These are phyloP conservation scores for Acromyrmex heyeri DNA, from an alignment of 1,140 invertebrate species.

Conservation along the genomic window DNA sequence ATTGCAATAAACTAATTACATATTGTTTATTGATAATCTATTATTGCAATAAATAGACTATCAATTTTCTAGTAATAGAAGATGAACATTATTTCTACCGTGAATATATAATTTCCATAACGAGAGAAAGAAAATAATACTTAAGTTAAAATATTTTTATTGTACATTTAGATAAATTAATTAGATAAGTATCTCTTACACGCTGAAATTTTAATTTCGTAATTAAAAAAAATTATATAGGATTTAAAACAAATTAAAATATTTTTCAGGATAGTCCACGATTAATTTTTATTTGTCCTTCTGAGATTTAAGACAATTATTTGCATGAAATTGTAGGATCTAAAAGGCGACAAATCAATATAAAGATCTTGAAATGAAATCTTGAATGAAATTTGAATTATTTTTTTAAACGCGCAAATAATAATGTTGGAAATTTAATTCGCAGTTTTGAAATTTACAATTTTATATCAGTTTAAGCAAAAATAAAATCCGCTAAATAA, in stretches of 20 bases:
- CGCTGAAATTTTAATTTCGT: not conserved
- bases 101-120: not conserved
- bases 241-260: not conserved
- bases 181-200: not conserved
- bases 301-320: not conserved
- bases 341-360: too few relatives aligned
- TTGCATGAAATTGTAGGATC: not conserved
- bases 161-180: not conserved
- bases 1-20: too few relatives aligned
- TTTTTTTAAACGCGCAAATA: not conserved
- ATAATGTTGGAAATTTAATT: constrained; percentile 8
- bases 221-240: not conserved
- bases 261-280: not conserved
- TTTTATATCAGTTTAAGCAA: not conserved
- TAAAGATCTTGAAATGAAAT: too few relatives aligned
- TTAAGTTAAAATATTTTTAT: not conserved
- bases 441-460: not conserved
- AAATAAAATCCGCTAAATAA: not conserved
- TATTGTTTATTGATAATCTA: not conserved
- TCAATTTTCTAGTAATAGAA: not conserved
- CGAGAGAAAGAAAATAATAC: not conserved
- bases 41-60: not conserved
- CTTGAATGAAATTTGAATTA: too few relatives aligned
- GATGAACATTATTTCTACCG: not conserved
- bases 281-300: not conserved